Base-by-base conservation (phyloP, 2,797 vertebrate genomes). In the Chromis chromis region DNA sequence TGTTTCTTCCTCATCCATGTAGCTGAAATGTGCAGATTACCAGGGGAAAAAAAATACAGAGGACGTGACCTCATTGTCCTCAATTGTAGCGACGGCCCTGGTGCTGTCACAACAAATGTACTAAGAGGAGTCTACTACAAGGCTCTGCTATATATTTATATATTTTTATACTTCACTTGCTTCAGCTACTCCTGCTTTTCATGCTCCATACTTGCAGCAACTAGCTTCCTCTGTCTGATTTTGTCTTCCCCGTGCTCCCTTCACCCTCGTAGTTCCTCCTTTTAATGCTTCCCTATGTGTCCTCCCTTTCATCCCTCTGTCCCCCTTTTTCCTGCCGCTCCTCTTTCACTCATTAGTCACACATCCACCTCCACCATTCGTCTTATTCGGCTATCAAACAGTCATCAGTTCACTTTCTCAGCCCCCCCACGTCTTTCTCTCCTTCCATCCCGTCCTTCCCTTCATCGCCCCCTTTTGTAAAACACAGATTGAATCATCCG, bases 341-440 rank as follows among this genome's bases (percentile, higher is more conserved):
- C 65, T 61, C 36, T 24, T 69, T 81, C 3, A 58, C 49, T 70
- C 70, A 76, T 88, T 78, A 75, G 82, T 83, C 80, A 81, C 69
- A 65, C 82, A 12, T 49, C 57, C 71, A 65, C 72, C 44, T 60
- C 64, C 65, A 42, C 39, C 13, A n/a, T 48, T 62, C 62, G 50
- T 73, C 53, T 61, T 46, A 28, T 75, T 76, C 49, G 9, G 49
- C 70, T 74, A 76, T 82, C 81, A 61, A 33, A 66, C 50, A 59
- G 57, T 78, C 76, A 88, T 88, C 82, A 74, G 74, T 78, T 83
- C 67, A 42, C 59, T 79, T 76, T 44, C 52, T 36, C 25, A 12
- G n/a, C 28, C 4, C 64, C 21, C 27, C 17, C 48, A 11, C 54
- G 11, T 40, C 12, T 21, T 19, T 21, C 57, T n/a, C 3, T 53